Percentiles rank a stretch among this genome's conserved stretches.
Evolutionary conservation across 2,888 invertebrate species (phyloP).

Genomic region (Arge pagana): DNA sequence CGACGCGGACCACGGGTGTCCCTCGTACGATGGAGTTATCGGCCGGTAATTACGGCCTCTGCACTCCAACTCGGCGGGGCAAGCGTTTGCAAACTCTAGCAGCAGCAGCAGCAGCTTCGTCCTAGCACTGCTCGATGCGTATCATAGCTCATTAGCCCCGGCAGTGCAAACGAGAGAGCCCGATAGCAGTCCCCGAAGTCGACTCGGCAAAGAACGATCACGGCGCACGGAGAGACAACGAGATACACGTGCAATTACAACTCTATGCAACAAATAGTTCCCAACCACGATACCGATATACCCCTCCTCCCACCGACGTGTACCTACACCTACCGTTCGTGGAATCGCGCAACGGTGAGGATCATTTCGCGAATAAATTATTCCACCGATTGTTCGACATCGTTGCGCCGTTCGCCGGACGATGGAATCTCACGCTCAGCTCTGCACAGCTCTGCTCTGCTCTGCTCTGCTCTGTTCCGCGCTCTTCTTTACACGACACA

Average conservation of each 20-base stretch:
- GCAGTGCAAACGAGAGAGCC: conserved; percentile 44
- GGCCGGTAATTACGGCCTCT: conserved; percentile 20
- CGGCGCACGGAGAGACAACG: neutral
- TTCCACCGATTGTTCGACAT: no score
- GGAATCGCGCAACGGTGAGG: no score
- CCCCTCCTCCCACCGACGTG: no score
- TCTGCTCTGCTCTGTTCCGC: no score
- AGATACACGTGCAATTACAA: conserved; percentile 55
- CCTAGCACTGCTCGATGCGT: conserved; percentile 52
- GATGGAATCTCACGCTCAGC: no score
- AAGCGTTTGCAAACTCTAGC: neutral
- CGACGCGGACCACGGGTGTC: neutral
- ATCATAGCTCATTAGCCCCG: conserved; percentile 56
- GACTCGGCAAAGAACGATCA: neutral
- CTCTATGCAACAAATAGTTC: conserved; percentile 55
- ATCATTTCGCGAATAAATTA: no score
- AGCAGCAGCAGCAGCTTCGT: neutral
- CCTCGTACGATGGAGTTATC: conserved; percentile 16
- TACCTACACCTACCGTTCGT: no score
- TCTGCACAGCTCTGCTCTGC: no score
- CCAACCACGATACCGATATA: conserved; percentile 50
- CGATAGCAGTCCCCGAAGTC: neutral
- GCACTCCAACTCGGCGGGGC: neutral
- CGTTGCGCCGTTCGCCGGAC: no score
- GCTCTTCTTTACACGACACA: no score